Percentiles rank a stretch among this genome's conserved stretches.
phyloP scores from a whole-genome alignment of 2,113 vertebrate species.

The Crotalus tigris region DNA sequence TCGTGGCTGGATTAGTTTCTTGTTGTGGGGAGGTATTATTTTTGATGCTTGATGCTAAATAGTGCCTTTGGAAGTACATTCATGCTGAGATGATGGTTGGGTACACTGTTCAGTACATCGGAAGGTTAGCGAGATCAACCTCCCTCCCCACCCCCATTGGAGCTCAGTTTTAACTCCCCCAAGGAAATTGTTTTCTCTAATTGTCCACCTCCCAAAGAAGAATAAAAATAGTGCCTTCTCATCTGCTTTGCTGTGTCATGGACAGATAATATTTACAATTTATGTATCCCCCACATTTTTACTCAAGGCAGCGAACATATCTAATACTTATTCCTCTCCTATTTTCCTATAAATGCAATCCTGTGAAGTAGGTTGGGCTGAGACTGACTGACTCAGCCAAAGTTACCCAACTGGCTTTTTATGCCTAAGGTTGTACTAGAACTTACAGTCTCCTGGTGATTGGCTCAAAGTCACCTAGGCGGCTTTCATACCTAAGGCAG shows the following conservation, averaged over 20 bases:
- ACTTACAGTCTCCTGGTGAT: background rate
- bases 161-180: conserved; percentile 23
- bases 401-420: background rate
- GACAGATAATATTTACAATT: background rate
- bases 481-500: background rate
- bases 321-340: background rate
- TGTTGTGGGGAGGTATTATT: background rate
- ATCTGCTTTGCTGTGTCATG: conserved; percentile 16
- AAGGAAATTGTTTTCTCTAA: conserved; percentile 4
- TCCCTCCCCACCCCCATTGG: background rate
- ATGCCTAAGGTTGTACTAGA: too few species aligned
- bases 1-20: background rate
- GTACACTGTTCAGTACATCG: conserved; percentile 2
- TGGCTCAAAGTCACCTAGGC: background rate
- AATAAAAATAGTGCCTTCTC: conserved; percentile 5
- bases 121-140: conserved; percentile 36
- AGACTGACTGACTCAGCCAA: background rate
- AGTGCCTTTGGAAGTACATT: conserved; percentile 1
- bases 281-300: background rate
- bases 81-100: conserved; percentile 11
- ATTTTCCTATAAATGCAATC: background rate
- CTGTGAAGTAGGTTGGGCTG: background rate
- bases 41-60: background rate
- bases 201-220: conserved; percentile 25
- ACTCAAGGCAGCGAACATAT: too few species aligned